Evolutionary conservation across 2,888 invertebrate genomes (phyloP), one percentile per base, ranked within the genome.

Genomic region (Temnothorax rugatulus): DNA sequence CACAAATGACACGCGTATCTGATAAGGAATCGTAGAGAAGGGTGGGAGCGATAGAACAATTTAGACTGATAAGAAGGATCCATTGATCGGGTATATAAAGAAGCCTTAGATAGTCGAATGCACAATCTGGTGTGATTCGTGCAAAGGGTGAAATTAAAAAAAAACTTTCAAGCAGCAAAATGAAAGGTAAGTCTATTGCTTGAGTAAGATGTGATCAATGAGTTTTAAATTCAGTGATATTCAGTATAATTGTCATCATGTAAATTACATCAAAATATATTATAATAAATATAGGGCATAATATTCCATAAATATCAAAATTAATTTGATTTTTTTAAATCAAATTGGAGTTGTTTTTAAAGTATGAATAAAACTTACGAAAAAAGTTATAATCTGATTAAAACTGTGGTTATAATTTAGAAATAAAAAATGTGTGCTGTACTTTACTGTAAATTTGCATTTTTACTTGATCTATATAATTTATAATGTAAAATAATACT

Each of bases 11-110:
- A 9, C 63, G 21, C 9, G 25, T 21, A 74, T 54, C 38, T 68
- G 83, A 84, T 84, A 84, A 82, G 25, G n/a, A 57, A 73, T 41
- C 34, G 34, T 11, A 41, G 5, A 52, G 29, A 21, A 38, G 52
- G 11, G 34, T 13, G 47, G 68, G 69, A 47, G 9, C 13, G 44
- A 57, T 50, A 69, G 13, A 76, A 21, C n/a, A 8, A 76, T 66
- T 1, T 54, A 69, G 15, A 81, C 71, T 82, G 85, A 87, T 85
- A 85, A 83, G 57, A 83, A 59, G 64, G 59, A 75, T 54, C 52
- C n/a, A 74, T 47, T 66, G 21, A 63, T 81, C 54, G 64, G 25
- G 73, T 89, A 90, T 90, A 90, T 89, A 90, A 88, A 75, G 44
- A 34, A 21, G 44, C 47, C 38, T 25, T 44, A 29, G 57, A 25